These are phyloP conservation scores for Scolanthus callimorphus DNA, from an alignment of 92 coral and sea anemone genomes.

Conservation along the genomic window DNA sequence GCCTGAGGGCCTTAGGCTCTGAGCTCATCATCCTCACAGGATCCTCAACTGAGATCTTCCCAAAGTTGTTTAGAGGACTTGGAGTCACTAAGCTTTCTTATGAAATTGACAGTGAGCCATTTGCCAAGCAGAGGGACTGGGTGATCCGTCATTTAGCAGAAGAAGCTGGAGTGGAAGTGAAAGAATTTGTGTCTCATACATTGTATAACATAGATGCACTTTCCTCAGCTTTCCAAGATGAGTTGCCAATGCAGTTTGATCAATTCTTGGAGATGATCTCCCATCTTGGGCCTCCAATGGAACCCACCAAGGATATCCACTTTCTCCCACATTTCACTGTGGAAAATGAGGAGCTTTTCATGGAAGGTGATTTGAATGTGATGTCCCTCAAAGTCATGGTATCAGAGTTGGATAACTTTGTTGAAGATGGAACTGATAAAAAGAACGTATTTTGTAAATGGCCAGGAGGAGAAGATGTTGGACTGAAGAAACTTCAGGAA, in stretches of 20 bases:
- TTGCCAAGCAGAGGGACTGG: conserved; percentile 71
- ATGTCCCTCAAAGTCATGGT: no score
- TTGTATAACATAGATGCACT: conserved; percentile 59
- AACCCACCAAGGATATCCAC: conserved; percentile 27
- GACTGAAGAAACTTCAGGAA: conserved; percentile 37
- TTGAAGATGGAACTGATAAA: conserved; percentile 46
- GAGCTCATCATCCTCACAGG: conserved; percentile 75
- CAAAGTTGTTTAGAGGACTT: conserved; percentile 49
- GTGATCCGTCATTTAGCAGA: conserved; percentile 63
- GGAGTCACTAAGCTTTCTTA: conserved; percentile 71
- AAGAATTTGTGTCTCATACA: conserved; percentile 63
- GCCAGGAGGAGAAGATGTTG: conserved; percentile 82
- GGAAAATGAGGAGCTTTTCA: conserved; percentile 7
- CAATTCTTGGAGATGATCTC: conserved; percentile 54
- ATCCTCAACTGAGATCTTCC: conserved; percentile 51
- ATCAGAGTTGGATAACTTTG: no score
- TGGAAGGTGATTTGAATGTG: no score
- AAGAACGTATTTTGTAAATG: conserved; percentile 16
- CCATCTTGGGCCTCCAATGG: conserved; percentile 55
- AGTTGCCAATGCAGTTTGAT: conserved; percentile 55
- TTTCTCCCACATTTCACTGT: conserved; percentile 8
- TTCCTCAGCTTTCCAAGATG: conserved; percentile 18
- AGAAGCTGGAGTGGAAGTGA: conserved; percentile 53
- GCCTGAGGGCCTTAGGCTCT: conserved; percentile 57
- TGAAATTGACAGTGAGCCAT: conserved; percentile 82